phyloP scores from a whole-genome alignment of 2,888 invertebrate species.

The Capitulum mitella region DNA sequence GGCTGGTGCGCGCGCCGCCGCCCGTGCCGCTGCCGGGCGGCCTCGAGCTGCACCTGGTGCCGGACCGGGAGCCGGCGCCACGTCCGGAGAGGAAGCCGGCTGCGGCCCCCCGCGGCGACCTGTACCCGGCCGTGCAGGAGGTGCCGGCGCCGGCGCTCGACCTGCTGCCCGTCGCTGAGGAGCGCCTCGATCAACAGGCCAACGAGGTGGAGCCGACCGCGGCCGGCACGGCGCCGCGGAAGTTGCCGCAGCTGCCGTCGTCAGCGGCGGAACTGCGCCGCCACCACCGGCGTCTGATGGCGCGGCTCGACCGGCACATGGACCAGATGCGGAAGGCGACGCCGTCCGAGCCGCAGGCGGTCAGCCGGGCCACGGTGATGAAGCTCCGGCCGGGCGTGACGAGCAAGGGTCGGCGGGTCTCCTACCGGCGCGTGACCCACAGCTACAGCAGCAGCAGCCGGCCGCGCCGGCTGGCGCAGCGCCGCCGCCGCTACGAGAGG shows the following conservation, averaged over 20 bases:
- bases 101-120: background rate
- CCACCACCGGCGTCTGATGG: background rate
- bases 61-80: background rate
- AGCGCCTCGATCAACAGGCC: background rate
- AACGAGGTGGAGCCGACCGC: background rate
- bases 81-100: background rate
- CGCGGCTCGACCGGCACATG: background rate
- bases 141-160: background rate
- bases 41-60: background rate
- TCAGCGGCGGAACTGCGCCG: background rate
- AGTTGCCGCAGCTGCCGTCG: background rate
- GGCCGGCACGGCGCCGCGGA: background rate
- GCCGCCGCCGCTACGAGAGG: background rate
- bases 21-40: background rate
- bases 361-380: background rate
- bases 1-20: background rate
- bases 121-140: background rate
- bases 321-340: too few species aligned
- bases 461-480: background rate
- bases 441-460: background rate
- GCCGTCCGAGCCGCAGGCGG: too few species aligned
- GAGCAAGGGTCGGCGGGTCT: background rate
- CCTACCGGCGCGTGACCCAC: background rate
- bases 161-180: background rate
- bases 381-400: background rate